Evolutionary conservation across 2,888 invertebrate species (phyloP), one percentile per base, ranked within the genome.

Genomic region (Oscheius sp.): DNA sequence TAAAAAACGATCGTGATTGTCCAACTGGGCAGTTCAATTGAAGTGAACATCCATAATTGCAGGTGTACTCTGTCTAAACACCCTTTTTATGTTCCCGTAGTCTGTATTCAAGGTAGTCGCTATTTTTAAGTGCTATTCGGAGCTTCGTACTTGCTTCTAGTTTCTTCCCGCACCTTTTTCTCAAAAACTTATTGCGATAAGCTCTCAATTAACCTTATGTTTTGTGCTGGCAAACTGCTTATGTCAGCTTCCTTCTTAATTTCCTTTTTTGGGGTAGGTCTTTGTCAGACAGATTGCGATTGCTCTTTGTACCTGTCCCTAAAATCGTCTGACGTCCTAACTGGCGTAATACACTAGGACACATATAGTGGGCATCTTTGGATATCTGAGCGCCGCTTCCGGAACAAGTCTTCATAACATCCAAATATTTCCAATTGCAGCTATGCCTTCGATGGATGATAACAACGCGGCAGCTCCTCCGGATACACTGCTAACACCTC

Each of bases 401-500:
- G 68, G 53, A 35, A 33, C 33, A 21, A 2, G 13, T 9, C 21
- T 21, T 29, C 21, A 55, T 21, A 55, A 21, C 21, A 42, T 42
- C 42, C 42, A 42, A 42, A 42, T 42, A 42, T 42, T 42, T 3
- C 59, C 35, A 60, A 35, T 68, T 68, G 29, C 35, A 68, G 68
- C 33, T 7, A 68, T 68, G 68, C 68, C 68, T 2, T 68, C 68
- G 29, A 42, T 53, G 29, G 68, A 68, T 33, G 55, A 68, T 37
- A 32, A 21, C 21, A 55, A 21, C 55, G 53, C 55, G 2, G 68
- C 29, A 7, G 51, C 50, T 5, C 33, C 68, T 13, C 55, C 68
- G 32, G 68, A 68, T 21, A 21, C 53, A 32, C 55, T 68, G n/a
- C 68, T 68, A 21, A 68, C 68, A 37, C 68, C 68, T n/a, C 68